Conservation (phyloP, 2,113 vertebrate species). For the Mesoclemmys tuberculata region DNA sequence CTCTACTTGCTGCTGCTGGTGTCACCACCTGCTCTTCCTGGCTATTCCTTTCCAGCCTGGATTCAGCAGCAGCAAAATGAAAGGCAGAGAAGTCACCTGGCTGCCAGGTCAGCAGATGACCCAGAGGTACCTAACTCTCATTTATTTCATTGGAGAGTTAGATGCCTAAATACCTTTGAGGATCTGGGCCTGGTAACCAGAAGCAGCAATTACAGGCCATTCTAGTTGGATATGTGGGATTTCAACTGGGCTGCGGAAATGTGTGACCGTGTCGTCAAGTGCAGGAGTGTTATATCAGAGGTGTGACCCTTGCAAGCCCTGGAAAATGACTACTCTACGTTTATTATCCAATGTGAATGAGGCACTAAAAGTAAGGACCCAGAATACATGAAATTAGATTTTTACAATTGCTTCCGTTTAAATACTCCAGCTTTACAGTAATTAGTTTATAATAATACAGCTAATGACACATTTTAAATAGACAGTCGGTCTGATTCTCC, state of each 20-base stretch:
- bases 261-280: background rate
- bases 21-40: background rate
- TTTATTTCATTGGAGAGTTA: too few species aligned
- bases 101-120: background rate
- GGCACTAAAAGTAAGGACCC: background rate
- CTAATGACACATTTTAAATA: background rate
- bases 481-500: background rate
- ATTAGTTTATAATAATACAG: background rate
- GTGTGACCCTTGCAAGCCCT: background rate
- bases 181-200: background rate
- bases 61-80: background rate
- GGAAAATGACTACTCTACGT: background rate
- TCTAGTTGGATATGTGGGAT: background rate
- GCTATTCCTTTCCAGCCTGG: rapidly evolving
- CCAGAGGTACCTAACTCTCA: background rate
- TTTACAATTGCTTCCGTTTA: background rate
- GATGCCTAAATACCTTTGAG: too few species aligned
- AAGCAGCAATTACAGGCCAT: background rate
- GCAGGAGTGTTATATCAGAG: background rate
- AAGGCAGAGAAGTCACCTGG: background rate
- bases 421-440: background rate
- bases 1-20: background rate
- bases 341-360: background rate
- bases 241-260: rapidly evolving
- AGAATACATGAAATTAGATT: background rate